Conservation (phyloP, 2,888 invertebrate species). For the Shargacucullia verbasci region DNA sequence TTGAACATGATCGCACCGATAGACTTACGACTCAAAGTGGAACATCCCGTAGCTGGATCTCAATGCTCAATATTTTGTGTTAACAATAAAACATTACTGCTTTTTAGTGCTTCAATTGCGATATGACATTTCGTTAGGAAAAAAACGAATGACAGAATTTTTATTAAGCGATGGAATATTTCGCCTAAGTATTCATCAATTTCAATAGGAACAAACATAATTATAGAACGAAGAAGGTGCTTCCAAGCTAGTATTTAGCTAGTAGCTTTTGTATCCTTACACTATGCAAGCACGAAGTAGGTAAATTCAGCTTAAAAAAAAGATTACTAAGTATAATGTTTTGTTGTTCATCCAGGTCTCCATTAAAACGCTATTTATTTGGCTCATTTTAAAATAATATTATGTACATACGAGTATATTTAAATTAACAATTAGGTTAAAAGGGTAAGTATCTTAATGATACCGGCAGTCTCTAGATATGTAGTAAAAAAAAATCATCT, state of each 20-base stretch:
- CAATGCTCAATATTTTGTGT: slow-evolving; percentile 60
- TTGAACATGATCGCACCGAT: slow-evolving; percentile 58
- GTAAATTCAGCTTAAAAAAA: too few relatives aligned
- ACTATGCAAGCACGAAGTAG: too few relatives aligned
- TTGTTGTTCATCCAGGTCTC: slow-evolving; percentile 7
- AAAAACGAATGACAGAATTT: not conserved
- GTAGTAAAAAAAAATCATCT: not conserved
- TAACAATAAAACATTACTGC: slow-evolving; percentile 46
- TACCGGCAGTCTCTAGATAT: too few relatives aligned
- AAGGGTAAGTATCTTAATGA: too few relatives aligned
- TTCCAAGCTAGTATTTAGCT: too few relatives aligned
- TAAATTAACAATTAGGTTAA: not conserved
- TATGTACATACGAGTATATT: slow-evolving; percentile 37
- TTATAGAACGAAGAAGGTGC: too few relatives aligned
- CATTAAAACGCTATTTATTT: not conserved
- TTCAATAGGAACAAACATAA: too few relatives aligned
- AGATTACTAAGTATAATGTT: slow-evolving; percentile 8
- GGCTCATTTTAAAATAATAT: slow-evolving; percentile 19
- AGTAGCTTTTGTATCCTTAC: too few relatives aligned
- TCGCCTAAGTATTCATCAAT: too few relatives aligned
- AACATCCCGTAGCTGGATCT: slow-evolving; percentile 68
- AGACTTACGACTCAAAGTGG: slow-evolving; percentile 52
- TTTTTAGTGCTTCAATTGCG: slow-evolving; percentile 29
- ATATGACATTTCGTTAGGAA: slow-evolving; percentile 20
- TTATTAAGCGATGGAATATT: not conserved